Evolutionary conservation across 2,113 vertebrate genomes (phyloP).

Genomic region (Sitta europaea): DNA sequence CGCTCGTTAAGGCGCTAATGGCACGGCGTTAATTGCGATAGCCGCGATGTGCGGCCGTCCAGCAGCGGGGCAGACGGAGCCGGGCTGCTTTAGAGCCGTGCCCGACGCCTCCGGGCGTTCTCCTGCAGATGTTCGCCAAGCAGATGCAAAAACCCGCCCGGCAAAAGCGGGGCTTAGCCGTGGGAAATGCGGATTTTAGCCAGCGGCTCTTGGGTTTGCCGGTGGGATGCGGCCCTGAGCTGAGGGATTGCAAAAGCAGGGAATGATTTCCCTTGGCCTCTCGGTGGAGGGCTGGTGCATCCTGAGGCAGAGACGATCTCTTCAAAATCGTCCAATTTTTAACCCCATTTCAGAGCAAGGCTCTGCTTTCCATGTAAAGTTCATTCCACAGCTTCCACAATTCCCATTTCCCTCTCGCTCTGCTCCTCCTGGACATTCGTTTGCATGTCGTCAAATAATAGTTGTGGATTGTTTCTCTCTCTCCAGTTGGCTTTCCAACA

Average conservation of each 20-base stretch:
- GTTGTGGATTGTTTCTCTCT: background rate
- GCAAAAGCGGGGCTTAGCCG: accelerated
- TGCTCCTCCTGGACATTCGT: background rate
- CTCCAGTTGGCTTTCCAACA: background rate
- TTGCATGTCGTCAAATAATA: accelerated
- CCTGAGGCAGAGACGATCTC: no score
- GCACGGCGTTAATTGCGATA: background rate
- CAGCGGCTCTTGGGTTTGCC: accelerated
- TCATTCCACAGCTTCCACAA: background rate
- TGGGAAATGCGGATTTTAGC: accelerated
- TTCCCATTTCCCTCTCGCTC: background rate
- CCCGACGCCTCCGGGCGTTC: accelerated
- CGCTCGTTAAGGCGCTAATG: no score
- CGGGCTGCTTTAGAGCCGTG: accelerated
- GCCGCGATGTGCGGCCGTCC: background rate
- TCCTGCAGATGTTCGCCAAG: background rate
- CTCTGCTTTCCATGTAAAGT: accelerated
- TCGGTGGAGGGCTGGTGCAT: accelerated
- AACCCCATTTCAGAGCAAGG: background rate
- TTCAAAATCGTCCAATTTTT: background rate
- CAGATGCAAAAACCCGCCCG: accelerated
- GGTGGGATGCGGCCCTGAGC: accelerated
- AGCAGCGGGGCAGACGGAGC: background rate
- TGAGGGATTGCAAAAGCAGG: background rate
- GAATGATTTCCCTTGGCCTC: background rate